phyloP scores from a whole-genome alignment of 2,888 invertebrate genomes.

The Microdon myrmicae region DNA sequence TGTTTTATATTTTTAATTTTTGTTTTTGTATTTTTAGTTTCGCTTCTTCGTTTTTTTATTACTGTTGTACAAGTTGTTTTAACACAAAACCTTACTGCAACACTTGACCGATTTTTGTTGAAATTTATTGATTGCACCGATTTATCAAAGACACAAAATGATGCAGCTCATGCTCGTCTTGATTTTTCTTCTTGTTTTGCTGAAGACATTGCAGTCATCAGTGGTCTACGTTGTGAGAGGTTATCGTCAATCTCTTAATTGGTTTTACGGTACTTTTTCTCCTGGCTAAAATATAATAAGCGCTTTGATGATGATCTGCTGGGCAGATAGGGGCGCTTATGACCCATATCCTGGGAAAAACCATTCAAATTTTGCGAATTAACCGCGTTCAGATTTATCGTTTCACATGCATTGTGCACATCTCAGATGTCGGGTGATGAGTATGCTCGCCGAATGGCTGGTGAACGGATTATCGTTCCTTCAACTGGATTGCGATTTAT shows the following conservation, averaged over 20 bases:
- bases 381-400: constrained; percentile 46
- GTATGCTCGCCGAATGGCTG: not conserved
- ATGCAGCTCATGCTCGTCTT: constrained; percentile 49
- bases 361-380: constrained; percentile 48
- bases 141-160: constrained; percentile 52
- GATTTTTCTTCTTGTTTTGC: constrained; percentile 22
- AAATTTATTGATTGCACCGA: constrained; percentile 53
- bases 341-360: constrained; percentile 46
- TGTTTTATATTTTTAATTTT: too few species aligned
- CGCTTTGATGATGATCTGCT: constrained; percentile 37
- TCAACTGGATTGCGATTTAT: constrained; percentile 32
- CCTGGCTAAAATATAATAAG: constrained; percentile 35
- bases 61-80: too few species aligned
- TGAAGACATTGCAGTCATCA: not conserved
- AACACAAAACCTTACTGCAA: too few species aligned
- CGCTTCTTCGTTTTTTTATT: too few species aligned
- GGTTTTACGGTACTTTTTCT: constrained; percentile 49
- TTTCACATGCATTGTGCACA: constrained; percentile 7
- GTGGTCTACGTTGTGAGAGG: constrained; percentile 30
- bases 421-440: constrained; percentile 5
- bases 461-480: constrained; percentile 1
- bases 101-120: constrained; percentile 52
- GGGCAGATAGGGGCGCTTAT: constrained; percentile 42
- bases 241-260: constrained; percentile 52
- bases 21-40: too few species aligned